Evolutionary conservation across 2,888 invertebrate genomes (phyloP).

Genomic region (Gerosis bhagava): DNA sequence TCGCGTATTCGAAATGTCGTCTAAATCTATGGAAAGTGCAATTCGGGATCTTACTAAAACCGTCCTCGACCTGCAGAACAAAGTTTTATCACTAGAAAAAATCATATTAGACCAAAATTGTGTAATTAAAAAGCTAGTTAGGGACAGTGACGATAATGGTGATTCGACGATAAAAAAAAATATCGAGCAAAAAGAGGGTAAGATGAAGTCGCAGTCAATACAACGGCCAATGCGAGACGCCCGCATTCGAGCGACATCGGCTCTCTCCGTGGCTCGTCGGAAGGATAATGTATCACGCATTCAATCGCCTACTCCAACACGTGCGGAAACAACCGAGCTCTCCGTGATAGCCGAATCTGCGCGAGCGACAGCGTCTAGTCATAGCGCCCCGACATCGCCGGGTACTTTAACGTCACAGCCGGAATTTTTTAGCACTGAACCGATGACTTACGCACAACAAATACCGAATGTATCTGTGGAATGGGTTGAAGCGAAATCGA

Average conservation of each 20-base stretch:
- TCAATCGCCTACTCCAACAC: neutral
- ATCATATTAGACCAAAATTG: neutral
- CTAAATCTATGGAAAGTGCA: conserved; percentile 5
- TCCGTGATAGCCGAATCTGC: neutral
- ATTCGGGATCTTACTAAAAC: conserved; percentile 3
- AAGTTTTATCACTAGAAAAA: conserved; percentile 7
- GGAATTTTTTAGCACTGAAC: neutral
- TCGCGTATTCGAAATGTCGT: neutral
- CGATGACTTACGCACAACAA: neutral
- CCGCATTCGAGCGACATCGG: neutral
- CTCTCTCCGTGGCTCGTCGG: neutral
- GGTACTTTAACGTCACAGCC: too few species aligned
- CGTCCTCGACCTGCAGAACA: conserved; percentile 3
- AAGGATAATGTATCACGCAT: neutral
- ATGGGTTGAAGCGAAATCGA: conserved; percentile 5
- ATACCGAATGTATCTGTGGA: neutral
- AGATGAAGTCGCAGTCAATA: neutral
- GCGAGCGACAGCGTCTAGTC: neutral
- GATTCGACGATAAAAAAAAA: neutral
- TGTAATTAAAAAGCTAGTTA: neutral
- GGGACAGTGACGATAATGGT: neutral
- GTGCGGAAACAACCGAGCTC: neutral
- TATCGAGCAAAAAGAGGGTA: neutral
- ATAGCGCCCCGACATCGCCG: neutral
- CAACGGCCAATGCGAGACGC: neutral